phyloP scores from a whole-genome alignment of 2,113 vertebrate genomes.

The Falcunculus frontatus region DNA sequence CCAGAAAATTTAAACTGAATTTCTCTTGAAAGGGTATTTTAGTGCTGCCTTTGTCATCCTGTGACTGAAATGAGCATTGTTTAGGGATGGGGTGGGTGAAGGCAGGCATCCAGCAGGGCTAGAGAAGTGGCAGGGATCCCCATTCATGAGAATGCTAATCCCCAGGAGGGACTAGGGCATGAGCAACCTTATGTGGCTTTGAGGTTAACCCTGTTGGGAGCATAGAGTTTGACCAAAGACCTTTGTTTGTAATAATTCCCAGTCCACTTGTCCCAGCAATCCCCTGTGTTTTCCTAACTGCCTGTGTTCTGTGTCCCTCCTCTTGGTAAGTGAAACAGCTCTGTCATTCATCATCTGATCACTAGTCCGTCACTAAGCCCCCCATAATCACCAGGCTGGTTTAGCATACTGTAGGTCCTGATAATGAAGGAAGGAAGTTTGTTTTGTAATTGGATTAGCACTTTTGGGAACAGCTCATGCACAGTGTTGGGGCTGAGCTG shows the following conservation, averaged over 20 bases:
- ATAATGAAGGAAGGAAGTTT: background rate
- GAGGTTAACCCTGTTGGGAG: background rate
- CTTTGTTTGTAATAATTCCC: slow-evolving; percentile 2
- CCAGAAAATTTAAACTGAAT: background rate
- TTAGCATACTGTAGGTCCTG: background rate
- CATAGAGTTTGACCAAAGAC: background rate
- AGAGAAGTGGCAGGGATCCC: background rate
- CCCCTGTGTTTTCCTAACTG: background rate
- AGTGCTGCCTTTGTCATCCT: background rate
- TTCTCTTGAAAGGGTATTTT: background rate
- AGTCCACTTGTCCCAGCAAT: background rate
- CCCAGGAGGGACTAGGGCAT: background rate
- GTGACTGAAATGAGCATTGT: background rate
- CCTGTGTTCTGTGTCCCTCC: background rate
- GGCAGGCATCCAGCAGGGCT: background rate
- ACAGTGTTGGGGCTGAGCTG: background rate
- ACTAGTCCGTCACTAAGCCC: background rate
- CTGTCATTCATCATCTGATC: background rate
- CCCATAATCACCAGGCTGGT: background rate
- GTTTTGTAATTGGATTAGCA: slow-evolving; percentile 48
- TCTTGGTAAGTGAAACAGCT: background rate
- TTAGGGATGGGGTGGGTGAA: background rate
- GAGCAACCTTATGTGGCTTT: background rate
- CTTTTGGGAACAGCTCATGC: background rate
- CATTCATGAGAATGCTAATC: background rate